Evolutionary conservation across 2,888 invertebrate species (phyloP), one percentile per base, ranked within the genome.

Genomic region (Oxytorus armatus): DNA sequence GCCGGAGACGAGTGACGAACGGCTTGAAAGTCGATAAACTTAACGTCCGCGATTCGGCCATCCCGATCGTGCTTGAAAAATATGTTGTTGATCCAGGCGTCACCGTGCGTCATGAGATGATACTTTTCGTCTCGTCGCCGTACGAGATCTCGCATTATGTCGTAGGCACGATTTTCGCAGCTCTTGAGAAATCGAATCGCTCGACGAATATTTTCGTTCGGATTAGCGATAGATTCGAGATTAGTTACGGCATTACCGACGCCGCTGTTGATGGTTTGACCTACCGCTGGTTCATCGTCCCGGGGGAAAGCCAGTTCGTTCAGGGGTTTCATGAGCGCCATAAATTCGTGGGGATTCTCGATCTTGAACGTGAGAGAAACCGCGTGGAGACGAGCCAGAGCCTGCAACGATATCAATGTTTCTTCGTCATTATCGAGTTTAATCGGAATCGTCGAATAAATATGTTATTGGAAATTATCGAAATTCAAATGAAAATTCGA

Each of bases 71-170:
- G 82, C 11, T 85, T 82, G 65, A 88, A 89, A 29, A 89, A 77
- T 2, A 89, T 78, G 72, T 90, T 90, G 51, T 90, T 90, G 61
- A 85, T 88, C 90, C 89, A 90, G 3, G 83, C 61, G 36, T 90
- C 90, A 0, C 90, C 89, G 68, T 90, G 90, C 0, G 79, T 87
- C 16, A 90, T 51, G 3, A 88, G 85, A 72, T 88, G 82, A 44
- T 87, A 87, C 7, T 85, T 85, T 10, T 82, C 82, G 0, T 66
- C 36, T 0, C 59, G 61, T 1, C 72, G 79, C 0, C 1, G 23
- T 0, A 87, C 53, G 1, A 88, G 11, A 0, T 83, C 68, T 7
- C 33, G 74, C 80, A 89, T 78, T 0, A 68, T 57, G 0, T 81
- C 36, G 39, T 61, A 73, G 0, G 83, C 72, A 1, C 75, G 74